Conservation (phyloP, 2,888 invertebrate genomes). For the Eupeodes latifasciatus region DNA sequence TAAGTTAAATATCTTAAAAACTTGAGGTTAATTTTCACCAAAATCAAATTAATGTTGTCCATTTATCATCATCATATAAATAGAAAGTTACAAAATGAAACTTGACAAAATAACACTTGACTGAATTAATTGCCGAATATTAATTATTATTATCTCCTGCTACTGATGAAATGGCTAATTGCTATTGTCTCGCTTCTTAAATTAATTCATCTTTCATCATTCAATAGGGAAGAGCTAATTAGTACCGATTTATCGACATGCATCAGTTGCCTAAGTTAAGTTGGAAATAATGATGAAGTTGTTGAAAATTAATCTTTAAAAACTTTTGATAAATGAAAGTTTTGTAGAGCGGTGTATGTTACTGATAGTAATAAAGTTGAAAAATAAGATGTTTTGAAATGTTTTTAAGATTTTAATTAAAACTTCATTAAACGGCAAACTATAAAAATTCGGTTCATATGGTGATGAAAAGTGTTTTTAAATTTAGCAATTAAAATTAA, state of each 20-base stretch:
- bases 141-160: neutral
- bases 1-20: neutral
- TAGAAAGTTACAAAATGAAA: neutral
- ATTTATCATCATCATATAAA: neutral
- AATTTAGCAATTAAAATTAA: no score
- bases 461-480: no score
- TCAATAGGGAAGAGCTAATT: neutral
- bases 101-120: constrained; percentile 6
- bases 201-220: neutral
- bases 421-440: no score
- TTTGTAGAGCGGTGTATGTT: no score
- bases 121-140: constrained; percentile 8
- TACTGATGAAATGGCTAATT: constrained; percentile 13
- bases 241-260: neutral
- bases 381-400: no score
- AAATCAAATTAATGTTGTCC: neutral
- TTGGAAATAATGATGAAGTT: neutral
- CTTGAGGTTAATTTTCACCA: neutral
- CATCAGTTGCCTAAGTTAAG: neutral
- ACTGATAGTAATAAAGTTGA: no score
- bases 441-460: no score
- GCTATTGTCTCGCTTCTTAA: neutral
- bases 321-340: neutral
- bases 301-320: neutral
- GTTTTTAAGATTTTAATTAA: no score